phyloP scores from a whole-genome alignment of 2,113 vertebrate genomes.

The Sorex fumeus region DNA sequence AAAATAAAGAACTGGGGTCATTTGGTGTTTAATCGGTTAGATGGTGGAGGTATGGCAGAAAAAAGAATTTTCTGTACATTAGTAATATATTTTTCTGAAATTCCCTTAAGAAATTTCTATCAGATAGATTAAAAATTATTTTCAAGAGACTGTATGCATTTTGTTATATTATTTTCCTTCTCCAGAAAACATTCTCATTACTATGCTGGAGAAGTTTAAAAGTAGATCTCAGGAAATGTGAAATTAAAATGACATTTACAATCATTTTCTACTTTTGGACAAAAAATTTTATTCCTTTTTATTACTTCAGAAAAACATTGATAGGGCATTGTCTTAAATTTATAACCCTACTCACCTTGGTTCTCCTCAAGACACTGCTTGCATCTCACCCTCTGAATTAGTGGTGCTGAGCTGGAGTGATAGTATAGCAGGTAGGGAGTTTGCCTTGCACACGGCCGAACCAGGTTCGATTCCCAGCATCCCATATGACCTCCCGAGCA shows the following conservation, averaged over 20 bases:
- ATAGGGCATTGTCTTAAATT: neutral
- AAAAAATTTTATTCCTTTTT: neutral
- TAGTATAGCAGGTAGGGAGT: too few relatives aligned
- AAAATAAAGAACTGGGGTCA: neutral
- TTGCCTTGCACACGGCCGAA: too few relatives aligned
- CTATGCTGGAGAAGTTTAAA: neutral
- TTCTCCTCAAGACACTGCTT: neutral
- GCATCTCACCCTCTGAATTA: neutral
- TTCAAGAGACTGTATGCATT: neutral
- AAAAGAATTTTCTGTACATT: neutral
- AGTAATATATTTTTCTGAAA: too few relatives aligned
- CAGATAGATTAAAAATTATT: neutral
- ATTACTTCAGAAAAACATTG: neutral
- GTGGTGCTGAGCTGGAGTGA: too few relatives aligned
- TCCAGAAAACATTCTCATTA: neutral
- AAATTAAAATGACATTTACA: neutral
- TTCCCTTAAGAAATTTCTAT: neutral
- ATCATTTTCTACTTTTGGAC: neutral
- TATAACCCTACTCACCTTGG: rapidly evolving
- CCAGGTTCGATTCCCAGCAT: too few relatives aligned
- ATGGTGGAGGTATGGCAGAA: rapidly evolving
- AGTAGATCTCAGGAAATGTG: too few relatives aligned
- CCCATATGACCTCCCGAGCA: too few relatives aligned
- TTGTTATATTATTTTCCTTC: neutral
- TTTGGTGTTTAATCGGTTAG: neutral